Percentiles rank a stretch among this genome's conserved stretches.
These are phyloP conservation scores for Leptinotarsa lineolata DNA, from an alignment of 1,140 invertebrate species.

Conservation along the genomic window DNA sequence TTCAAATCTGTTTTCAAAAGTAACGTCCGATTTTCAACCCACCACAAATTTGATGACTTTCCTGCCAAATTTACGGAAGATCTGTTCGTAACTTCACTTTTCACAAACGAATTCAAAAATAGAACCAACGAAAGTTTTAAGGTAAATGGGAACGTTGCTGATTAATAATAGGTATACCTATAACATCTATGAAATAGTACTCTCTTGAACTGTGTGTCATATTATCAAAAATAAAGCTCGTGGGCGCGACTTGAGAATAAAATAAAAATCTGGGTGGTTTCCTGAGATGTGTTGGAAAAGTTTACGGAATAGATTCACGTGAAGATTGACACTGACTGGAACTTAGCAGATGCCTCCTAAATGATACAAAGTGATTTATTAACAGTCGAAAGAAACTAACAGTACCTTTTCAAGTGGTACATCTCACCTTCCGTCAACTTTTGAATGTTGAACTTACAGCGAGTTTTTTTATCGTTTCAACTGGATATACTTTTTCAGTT, in stretches of 20 bases:
- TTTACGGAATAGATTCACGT: not conserved
- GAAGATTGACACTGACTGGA: not conserved
- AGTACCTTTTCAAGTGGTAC: not conserved
- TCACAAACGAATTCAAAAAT: too few species aligned
- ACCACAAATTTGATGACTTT: too few species aligned
- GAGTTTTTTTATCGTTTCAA: too few species aligned
- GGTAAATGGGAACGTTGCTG: too few species aligned
- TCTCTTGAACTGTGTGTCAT: not conserved
- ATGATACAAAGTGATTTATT: slow-evolving; percentile 17
- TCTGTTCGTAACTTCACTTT: too few species aligned
- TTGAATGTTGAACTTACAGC: too few species aligned
- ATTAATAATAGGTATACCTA: too few species aligned
- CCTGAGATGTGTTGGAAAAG: not conserved
- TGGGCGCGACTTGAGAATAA: slow-evolving; percentile 7
- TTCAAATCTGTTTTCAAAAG: too few species aligned
- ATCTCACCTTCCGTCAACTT: not conserved
- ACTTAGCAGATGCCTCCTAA: slow-evolving; percentile 10
- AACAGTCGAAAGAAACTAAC: slow-evolving; percentile 18
- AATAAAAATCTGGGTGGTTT: not conserved
- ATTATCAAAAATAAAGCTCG: slow-evolving; percentile 7
- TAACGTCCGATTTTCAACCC: too few species aligned
- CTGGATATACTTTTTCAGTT: too few species aligned
- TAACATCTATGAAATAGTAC: not conserved
- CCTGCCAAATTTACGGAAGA: too few species aligned
- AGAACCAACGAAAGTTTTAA: too few species aligned